A percentile compares a stretch with the other conserved stretches of the same genome.
Conservation (phyloP, 2,888 invertebrate species). For the Clostera curtula region DNA sequence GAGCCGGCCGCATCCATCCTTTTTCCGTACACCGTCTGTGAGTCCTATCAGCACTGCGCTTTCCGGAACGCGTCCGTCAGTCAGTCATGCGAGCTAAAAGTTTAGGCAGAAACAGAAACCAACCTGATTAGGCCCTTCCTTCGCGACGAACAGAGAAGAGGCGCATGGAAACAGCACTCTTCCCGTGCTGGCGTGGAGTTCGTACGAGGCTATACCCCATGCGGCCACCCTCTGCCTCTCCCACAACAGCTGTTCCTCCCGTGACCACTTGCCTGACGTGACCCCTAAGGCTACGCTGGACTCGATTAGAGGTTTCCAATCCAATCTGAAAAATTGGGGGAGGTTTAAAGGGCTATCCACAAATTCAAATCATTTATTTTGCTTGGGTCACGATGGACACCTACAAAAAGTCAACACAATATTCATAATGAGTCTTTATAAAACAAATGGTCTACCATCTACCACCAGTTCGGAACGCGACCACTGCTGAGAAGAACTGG, state of each 20-base stretch:
- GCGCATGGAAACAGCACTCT: conserved; percentile 94
- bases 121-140: conserved; percentile 52
- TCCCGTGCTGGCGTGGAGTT: conserved; percentile 86
- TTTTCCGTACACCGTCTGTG: too few relatives aligned
- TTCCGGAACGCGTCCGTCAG: too few relatives aligned
- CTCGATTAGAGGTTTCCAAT: conserved; percentile 89
- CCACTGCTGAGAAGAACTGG: too few relatives aligned
- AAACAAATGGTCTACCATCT: too few relatives aligned
- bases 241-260: conserved; percentile 93
- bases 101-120: too few relatives aligned
- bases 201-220: conserved; percentile 96
- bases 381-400: too few relatives aligned
- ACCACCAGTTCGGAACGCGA: too few relatives aligned
- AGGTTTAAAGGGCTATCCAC: not conserved
- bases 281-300: conserved; percentile 79
- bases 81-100: too few relatives aligned
- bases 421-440: too few relatives aligned
- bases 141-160: conserved; percentile 90
- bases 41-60: too few relatives aligned
- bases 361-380: not conserved
- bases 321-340: conserved; percentile 63
- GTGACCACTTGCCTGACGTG: conserved; percentile 78
- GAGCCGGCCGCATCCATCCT: too few relatives aligned
- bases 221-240: conserved; percentile 93
- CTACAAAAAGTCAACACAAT: too few relatives aligned